These are phyloP conservation scores for Peromyscus eremicus DNA, from an alignment of 2,797 vertebrate genomes.

Conservation along the genomic window DNA sequence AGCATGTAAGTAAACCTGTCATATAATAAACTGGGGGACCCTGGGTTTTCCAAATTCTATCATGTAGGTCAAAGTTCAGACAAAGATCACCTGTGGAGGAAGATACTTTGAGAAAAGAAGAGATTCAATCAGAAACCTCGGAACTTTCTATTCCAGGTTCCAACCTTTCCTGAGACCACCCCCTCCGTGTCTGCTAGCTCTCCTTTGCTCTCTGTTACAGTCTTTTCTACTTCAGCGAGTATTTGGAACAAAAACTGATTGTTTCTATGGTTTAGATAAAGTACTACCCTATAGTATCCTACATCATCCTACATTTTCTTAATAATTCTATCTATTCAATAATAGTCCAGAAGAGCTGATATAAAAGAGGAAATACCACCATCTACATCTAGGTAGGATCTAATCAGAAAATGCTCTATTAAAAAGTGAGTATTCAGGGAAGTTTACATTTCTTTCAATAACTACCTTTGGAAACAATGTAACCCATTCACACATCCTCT, in stretches of 20 bases:
- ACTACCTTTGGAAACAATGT: background rate
- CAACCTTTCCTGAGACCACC: background rate
- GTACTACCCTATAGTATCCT: background rate
- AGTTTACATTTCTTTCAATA: background rate
- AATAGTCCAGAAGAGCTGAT: background rate
- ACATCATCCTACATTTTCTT: background rate
- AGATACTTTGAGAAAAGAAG: background rate
- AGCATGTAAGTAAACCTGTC: background rate
- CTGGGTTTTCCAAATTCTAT: background rate
- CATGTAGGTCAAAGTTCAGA: background rate
- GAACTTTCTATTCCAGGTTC: background rate
- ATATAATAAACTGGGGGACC: background rate
- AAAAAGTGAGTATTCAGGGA: background rate
- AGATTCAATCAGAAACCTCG: background rate
- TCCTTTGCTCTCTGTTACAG: background rate
- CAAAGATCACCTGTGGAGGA: background rate
- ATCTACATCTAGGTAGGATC: background rate
- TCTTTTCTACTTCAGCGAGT: background rate
- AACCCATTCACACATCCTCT: background rate
- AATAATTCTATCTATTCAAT: background rate
- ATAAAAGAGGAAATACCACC: background rate
- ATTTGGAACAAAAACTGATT: background rate
- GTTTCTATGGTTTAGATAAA: constrained; percentile 5
- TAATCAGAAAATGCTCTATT: background rate
- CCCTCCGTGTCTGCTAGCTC: background rate